A percentile compares a stretch with the other conserved stretches of the same genome.
Conservation (phyloP, 2,888 invertebrate species). For the Gryllus longicercus region DNA sequence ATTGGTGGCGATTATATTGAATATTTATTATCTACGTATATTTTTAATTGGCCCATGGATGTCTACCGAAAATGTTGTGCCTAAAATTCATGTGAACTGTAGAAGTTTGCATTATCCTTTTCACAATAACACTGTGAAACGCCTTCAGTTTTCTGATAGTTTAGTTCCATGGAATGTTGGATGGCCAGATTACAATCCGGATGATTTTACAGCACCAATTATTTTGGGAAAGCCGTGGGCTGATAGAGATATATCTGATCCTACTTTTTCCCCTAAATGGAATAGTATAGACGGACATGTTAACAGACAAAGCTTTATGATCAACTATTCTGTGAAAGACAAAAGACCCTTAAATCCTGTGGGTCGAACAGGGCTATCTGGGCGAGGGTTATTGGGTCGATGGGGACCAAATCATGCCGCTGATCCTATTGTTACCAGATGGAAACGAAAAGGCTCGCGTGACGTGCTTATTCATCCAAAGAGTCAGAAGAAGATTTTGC, state of each 20-base stretch:
- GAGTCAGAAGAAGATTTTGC: conserved; percentile 66
- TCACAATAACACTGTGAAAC: conserved; percentile 49
- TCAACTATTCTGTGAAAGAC: conserved; percentile 56
- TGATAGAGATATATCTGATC: conserved; percentile 65
- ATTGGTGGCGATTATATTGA: too few relatives aligned
- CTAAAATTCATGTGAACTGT: too few relatives aligned
- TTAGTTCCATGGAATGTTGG: conserved; percentile 68
- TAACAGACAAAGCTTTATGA: conserved; percentile 70
- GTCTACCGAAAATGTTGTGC: too few relatives aligned
- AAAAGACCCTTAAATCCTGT: conserved; percentile 76
- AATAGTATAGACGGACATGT: conserved; percentile 71
- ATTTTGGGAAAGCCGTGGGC: conserved; percentile 77
- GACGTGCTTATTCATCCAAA: conserved; percentile 42
- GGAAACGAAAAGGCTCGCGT: conserved; percentile 58
- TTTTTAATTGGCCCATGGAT: too few relatives aligned
- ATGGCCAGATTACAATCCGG: conserved; percentile 71
- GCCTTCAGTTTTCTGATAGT: conserved; percentile 70
- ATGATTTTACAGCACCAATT: conserved; percentile 64
- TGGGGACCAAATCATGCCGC: conserved; percentile 99
- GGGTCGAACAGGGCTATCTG: conserved; percentile 86
- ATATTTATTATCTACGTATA: too few relatives aligned
- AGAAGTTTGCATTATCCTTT: too few relatives aligned
- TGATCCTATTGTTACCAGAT: conserved; percentile 92
- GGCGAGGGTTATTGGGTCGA: conserved; percentile 84
- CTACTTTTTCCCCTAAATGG: conserved; percentile 67